Conservation (phyloP, 2,113 vertebrate genomes). For the Nipponia nippon region DNA sequence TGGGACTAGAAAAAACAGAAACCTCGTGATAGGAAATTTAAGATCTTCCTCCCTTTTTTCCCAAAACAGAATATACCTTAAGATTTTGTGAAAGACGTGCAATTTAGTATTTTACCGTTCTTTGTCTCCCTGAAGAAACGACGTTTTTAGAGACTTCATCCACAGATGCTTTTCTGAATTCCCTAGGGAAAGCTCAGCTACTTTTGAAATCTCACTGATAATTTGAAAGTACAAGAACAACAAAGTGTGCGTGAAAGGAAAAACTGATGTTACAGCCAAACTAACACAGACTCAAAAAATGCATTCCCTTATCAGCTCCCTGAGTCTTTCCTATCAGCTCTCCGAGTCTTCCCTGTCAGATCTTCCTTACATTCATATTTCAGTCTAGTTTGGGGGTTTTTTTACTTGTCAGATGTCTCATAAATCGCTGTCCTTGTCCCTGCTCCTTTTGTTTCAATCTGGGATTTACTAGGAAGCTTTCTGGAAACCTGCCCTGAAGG, state of each 20-base stretch:
- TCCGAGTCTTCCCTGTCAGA: neutral
- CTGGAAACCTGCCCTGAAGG: neutral
- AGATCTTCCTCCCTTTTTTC: neutral
- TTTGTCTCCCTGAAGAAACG: neutral
- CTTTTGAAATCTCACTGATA: neutral
- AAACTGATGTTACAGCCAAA: neutral
- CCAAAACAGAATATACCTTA: neutral
- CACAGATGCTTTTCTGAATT: neutral
- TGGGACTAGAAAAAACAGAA: neutral
- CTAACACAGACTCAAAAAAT: neutral
- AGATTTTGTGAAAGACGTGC: neutral
- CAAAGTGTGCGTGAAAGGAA: neutral
- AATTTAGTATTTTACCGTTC: neutral
- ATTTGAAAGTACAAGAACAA: neutral
- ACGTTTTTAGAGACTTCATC: neutral
- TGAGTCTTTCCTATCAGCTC: neutral
- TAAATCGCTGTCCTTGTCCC: neutral
- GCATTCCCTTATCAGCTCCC: neutral
- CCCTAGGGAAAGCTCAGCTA: neutral
- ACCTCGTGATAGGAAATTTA: neutral
- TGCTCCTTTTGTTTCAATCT: neutral
- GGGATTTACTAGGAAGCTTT: neutral
- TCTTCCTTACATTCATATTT: neutral
- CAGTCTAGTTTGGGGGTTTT: rapidly evolving
- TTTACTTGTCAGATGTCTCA: neutral